Evolutionary conservation across 2,888 invertebrate genomes (phyloP), one percentile per base, ranked within the genome.

Genomic region (Xiphydria camelus): DNA sequence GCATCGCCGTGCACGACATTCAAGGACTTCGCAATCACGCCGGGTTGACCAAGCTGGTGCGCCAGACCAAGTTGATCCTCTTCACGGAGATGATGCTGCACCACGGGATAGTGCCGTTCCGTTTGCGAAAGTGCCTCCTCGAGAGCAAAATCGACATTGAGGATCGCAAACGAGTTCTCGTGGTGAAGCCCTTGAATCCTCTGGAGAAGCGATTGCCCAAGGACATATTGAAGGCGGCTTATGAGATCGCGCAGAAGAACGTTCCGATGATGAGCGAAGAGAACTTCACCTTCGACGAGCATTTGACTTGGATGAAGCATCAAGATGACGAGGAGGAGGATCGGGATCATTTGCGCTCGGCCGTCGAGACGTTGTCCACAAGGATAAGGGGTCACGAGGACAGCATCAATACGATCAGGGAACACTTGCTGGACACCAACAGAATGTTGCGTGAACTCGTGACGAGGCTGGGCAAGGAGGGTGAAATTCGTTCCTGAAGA

Each of bases 11-110:
- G 0, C 71, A 75, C 40, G 76, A 76, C 43, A 76, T 76, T 42
- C 76, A 78, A 49, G 78, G 78, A 2, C 56, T 79, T 1, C 66
- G 78, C 10, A 78, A 77, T 59, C 77, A 78, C 12, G 79, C 79
- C 0, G 78, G 77, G 0, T 64, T 79, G 1, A 76, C 76, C 1
- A 79, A 78, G 49, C 62, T 79, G 2, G 77, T 78, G 0, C 67
- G 78, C 4, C 78, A 78, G 49, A 78, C 79, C 1, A 77, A 79
- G 40, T 52, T 79, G 34, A 78, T 79, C 9, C 63, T 78, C 2
- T 78, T 78, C 49, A 73, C 78, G 4, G 79, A 79, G 48, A 70
- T 76, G 62, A 75, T 77, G 1, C 52, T 79, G 7, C 76, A 77
- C 43, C 76, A 76, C 45, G 70, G 73, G 2, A 73, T 68, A 18